Evolutionary conservation across 2,888 invertebrate genomes (phyloP).

Genomic region (Ptilodon capucinus): DNA sequence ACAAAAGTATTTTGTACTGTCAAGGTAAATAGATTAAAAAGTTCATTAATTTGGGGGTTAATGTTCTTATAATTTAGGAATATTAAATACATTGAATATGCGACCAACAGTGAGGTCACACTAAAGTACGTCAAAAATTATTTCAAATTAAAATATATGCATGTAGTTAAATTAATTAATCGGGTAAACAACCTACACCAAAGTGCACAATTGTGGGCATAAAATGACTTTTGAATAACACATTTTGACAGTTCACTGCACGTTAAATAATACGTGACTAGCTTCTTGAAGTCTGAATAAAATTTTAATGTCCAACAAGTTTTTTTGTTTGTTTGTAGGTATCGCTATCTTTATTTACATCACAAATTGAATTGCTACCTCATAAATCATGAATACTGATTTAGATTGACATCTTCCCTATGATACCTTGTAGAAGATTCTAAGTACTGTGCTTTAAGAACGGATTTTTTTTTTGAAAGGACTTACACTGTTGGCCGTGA

Average conservation of each 20-base stretch:
- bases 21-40: no score
- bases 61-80: no score
- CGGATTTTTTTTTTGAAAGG: no score
- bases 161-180: neutral
- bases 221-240: constrained; percentile 31
- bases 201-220: neutral
- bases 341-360: neutral
- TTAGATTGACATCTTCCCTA: no score
- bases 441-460: no score
- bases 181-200: neutral
- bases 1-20: no score
- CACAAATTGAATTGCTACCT: neutral
- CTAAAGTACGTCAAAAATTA: neutral
- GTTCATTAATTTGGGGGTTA: no score
- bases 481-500: no score
- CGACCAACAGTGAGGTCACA: neutral
- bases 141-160: neutral
- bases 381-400: neutral
- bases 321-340: no score
- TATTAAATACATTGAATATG: no score
- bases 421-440: no score
- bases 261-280: constrained; percentile 30
- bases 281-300: neutral
- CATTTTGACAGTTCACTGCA: constrained; percentile 43
- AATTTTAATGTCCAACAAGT: neutral